Percentiles rank a stretch among this genome's conserved stretches.
Evolutionary conservation across 2,113 vertebrate species (phyloP).

Genomic region (Rhinopithecus roxellana): DNA sequence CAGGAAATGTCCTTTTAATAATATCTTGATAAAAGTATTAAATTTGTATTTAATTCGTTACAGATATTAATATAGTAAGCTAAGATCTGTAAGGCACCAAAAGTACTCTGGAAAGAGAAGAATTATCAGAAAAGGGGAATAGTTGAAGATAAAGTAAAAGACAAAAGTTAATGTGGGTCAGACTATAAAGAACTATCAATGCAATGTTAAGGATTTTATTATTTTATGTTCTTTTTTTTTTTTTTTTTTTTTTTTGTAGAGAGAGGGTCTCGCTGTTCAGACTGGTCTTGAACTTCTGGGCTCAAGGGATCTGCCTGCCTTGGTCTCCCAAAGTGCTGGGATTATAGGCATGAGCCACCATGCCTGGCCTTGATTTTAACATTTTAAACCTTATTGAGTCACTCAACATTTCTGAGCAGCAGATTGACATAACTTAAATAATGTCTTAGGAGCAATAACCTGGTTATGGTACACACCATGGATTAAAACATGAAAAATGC

Average conservation of each 20-base stretch:
- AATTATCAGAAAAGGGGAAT: neutral
- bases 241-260: too few species aligned
- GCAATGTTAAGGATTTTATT: neutral
- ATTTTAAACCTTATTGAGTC: neutral
- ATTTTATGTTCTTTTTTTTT: too few species aligned
- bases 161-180: neutral
- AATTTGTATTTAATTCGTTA: neutral
- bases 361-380: neutral
- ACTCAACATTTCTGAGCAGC: neutral
- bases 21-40: neutral
- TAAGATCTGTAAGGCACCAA: neutral
- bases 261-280: too few species aligned
- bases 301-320: too few species aligned
- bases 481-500: neutral
- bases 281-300: too few species aligned
- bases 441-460: neutral
- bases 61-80: neutral
- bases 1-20: neutral
- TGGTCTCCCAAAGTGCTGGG: too few species aligned
- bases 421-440: neutral
- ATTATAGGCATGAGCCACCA: too few species aligned
- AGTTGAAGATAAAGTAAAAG: neutral
- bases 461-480: neutral
- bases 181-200: neutral
- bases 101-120: neutral